Conservation (phyloP, 2,113 vertebrate genomes). For the Lipotes vexillifer region DNA sequence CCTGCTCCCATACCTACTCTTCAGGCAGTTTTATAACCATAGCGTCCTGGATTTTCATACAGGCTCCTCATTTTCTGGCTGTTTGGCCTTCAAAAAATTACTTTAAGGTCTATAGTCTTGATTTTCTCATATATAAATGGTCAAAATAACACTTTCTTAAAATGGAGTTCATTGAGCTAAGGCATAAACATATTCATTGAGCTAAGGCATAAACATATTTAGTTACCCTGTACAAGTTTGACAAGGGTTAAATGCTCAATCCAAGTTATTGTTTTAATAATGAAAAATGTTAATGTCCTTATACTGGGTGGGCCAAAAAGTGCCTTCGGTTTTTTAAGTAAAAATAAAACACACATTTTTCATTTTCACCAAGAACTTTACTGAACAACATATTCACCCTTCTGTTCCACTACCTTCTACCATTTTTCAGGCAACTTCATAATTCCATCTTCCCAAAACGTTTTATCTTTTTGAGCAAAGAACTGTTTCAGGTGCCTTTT, state of each 20-base stretch:
- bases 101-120: background rate
- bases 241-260: background rate
- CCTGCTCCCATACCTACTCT: background rate
- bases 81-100: background rate
- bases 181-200: background rate
- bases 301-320: background rate
- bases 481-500: too few species aligned
- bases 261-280: background rate
- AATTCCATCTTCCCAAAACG: too few species aligned
- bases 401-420: too few species aligned
- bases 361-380: too few species aligned
- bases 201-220: background rate
- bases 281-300: background rate
- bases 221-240: background rate
- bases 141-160: background rate
- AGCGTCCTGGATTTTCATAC: background rate
- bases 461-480: too few species aligned
- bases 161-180: background rate
- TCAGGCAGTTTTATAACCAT: background rate
- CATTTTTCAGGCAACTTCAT: too few species aligned
- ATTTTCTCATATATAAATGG: background rate
- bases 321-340: too few species aligned
- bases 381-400: too few species aligned
- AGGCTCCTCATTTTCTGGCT: background rate
- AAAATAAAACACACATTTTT: too few species aligned